Conservation (phyloP, 2,797 vertebrate species). For the Typhlichthys eigenmanni region DNA sequence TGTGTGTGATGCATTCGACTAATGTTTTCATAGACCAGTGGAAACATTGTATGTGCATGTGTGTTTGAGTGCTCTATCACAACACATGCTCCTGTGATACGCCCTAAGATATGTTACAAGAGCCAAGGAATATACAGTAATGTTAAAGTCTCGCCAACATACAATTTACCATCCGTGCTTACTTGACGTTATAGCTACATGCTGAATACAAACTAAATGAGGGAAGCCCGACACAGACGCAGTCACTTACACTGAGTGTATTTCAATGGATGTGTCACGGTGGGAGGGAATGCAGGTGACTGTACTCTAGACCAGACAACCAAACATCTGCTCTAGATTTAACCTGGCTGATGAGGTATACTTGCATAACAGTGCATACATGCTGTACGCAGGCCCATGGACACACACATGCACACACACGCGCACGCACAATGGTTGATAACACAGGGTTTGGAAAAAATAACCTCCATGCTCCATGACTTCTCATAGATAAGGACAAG, state of each 20-base stretch:
- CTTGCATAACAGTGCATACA: conserved; percentile 56
- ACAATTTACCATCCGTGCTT: too few relatives aligned
- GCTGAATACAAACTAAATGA: too few relatives aligned
- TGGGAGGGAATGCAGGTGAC: conserved; percentile 40
- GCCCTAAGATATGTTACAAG: too few relatives aligned
- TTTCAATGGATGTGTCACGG: conserved; percentile 5
- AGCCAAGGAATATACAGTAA: too few relatives aligned
- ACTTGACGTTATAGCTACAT: too few relatives aligned
- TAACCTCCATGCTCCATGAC: too few relatives aligned
- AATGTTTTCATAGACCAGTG: neutral
- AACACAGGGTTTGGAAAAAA: conserved; percentile 22
- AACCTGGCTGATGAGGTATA: conserved; percentile 33
- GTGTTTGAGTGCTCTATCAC: too few relatives aligned
- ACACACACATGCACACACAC: conserved; percentile 4
- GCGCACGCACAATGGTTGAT: conserved; percentile 21
- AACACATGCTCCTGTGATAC: neutral
- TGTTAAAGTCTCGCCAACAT: too few relatives aligned
- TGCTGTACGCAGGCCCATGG: neutral
- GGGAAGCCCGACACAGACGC: neutral
- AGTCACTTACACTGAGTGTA: neutral
- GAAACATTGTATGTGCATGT: conserved; percentile 3
- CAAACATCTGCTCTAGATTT: conserved; percentile 55
- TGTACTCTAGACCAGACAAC: conserved; percentile 34
- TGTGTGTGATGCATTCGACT: neutral
- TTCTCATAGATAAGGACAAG: neutral